phyloP scores from a whole-genome alignment of 2,113 vertebrate species.

The Ammodytes dubius region DNA sequence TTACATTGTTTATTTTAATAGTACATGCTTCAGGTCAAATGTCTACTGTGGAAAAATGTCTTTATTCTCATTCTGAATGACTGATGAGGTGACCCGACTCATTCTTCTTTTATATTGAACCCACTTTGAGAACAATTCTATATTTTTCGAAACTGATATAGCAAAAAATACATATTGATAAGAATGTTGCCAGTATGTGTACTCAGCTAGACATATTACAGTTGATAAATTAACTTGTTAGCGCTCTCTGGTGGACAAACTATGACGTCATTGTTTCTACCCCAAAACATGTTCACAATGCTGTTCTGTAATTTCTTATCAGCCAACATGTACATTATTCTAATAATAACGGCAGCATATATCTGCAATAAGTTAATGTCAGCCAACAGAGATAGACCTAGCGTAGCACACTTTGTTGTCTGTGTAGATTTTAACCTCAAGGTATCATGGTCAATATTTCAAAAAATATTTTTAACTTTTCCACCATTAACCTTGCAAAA shows the following conservation, averaged over 20 bases:
- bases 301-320: background rate
- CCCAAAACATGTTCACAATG: background rate
- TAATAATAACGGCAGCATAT: background rate
- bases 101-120: background rate
- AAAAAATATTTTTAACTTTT: background rate
- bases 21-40: background rate
- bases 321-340: background rate
- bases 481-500: too few relatives aligned
- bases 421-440: background rate
- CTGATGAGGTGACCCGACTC: background rate
- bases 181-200: background rate
- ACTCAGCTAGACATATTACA: background rate
- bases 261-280: background rate
- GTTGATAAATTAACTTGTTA: background rate
- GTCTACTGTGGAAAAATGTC: background rate
- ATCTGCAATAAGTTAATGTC: background rate
- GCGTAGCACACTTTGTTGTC: background rate
- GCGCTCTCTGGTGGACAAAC: constrained; percentile 42
- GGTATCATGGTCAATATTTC: background rate
- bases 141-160: background rate
- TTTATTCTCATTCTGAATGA: background rate
- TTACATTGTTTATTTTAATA: background rate
- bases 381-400: background rate
- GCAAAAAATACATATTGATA: background rate
- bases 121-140: background rate